These are phyloP conservation scores for Euglossa dilemma DNA, from an alignment of 1,140 invertebrate species.

Conservation along the genomic window DNA sequence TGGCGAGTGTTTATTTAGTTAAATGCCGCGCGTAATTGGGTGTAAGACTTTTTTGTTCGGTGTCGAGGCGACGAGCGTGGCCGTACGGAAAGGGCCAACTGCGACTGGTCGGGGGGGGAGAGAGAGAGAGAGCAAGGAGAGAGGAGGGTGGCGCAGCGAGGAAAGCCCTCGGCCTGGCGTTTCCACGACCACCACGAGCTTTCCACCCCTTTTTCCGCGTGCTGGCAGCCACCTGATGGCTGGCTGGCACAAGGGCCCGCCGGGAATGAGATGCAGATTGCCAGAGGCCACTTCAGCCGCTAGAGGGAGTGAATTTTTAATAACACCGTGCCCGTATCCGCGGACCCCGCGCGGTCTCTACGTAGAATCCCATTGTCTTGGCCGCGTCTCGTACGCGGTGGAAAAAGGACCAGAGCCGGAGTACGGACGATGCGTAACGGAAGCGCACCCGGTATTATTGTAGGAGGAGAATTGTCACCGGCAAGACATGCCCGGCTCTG, in stretches of 20 bases:
- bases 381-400: slow-evolving; percentile 59
- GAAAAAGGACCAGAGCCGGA: slow-evolving; percentile 63
- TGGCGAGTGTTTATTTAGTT: slow-evolving; percentile 66
- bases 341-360: slow-evolving; percentile 63
- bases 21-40: slow-evolving; percentile 74
- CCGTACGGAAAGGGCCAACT: slow-evolving; percentile 34
- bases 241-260: slow-evolving; percentile 71
- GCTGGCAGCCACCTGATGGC: slow-evolving; percentile 67
- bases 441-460: slow-evolving; percentile 70
- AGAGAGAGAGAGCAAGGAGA: no score
- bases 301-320: slow-evolving; percentile 82
- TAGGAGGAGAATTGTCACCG: slow-evolving; percentile 62
- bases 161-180: slow-evolving; percentile 27
- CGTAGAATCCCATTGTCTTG: slow-evolving; percentile 78
- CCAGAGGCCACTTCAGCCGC: slow-evolving; percentile 81
- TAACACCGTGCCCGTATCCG: slow-evolving; percentile 77
- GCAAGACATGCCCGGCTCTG: slow-evolving; percentile 54
- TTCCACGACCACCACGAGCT: slow-evolving; percentile 46
- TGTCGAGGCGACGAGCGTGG: slow-evolving; percentile 11
- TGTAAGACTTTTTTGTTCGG: slow-evolving; percentile 67
- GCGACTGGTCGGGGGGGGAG: not conserved
- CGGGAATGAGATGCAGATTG: slow-evolving; percentile 83
- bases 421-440: slow-evolving; percentile 62
- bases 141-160: not conserved
- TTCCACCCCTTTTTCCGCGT: slow-evolving; percentile 63